phyloP scores from a whole-genome alignment of 37 sponge, comb jelly and placozoan genomes.

The Chondrosia reniformis region DNA sequence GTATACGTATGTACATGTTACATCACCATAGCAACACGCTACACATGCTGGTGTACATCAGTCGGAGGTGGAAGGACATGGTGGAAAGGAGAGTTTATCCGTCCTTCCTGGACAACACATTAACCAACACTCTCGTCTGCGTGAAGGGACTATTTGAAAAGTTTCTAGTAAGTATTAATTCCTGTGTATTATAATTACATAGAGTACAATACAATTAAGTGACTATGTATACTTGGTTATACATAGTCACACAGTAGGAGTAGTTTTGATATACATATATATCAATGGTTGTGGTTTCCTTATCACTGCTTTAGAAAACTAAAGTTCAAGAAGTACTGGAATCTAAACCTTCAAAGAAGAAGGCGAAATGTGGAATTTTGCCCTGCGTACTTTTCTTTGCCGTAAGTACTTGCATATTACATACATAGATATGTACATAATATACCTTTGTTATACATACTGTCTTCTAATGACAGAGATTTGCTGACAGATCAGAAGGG shows the following conservation, averaged over 20 bases:
- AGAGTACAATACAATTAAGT: too few relatives aligned
- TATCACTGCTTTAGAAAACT: slow-evolving; percentile 25
- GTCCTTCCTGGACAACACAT: slow-evolving; percentile 56
- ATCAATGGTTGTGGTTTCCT: background rate
- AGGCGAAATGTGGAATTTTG: slow-evolving; percentile 72
- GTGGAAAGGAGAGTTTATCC: slow-evolving; percentile 10
- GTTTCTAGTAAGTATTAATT: slow-evolving; percentile 60
- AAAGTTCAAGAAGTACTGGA: slow-evolving; percentile 41
- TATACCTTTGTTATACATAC: background rate
- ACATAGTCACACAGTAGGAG: too few relatives aligned
- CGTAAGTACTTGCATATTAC: slow-evolving; percentile 6
- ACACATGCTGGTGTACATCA: slow-evolving; percentile 59
- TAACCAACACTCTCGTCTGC: slow-evolving; percentile 46
- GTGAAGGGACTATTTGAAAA: slow-evolving; percentile 72
- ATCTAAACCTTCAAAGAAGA: slow-evolving; percentile 57
- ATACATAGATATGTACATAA: background rate
- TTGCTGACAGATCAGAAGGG: slow-evolving; percentile 66
- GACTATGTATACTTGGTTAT: too few relatives aligned
- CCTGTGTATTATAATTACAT: too few relatives aligned
- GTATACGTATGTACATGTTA: too few relatives aligned
- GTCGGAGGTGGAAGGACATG: slow-evolving; percentile 50
- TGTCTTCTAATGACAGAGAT: slow-evolving; percentile 25
- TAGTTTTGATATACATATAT: too few relatives aligned
- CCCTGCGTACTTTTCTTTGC: slow-evolving; percentile 61
- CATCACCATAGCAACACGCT: slow-evolving; percentile 69